A percentile compares a stretch with the other conserved stretches of the same genome.
Evolutionary conservation across 2,113 vertebrate species (phyloP).

Genomic region (Tetrax tetrax): DNA sequence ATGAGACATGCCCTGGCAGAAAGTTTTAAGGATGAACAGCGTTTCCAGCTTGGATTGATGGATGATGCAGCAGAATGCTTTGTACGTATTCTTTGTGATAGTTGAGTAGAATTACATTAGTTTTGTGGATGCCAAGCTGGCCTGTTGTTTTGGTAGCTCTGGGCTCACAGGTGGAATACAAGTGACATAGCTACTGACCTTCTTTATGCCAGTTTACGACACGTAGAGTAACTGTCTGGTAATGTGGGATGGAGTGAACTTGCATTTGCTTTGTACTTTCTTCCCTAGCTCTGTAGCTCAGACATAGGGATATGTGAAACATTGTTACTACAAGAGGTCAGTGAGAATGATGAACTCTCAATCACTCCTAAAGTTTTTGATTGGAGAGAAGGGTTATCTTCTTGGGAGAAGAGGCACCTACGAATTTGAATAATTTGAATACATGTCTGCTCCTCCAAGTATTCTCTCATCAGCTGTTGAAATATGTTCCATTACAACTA

Average conservation of each 20-base stretch:
- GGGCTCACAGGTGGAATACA: not conserved
- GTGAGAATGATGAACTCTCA: not conserved
- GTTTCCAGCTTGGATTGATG: conserved; percentile 98
- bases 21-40: conserved; percentile 96
- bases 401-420: not conserved
- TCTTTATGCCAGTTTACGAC: not conserved
- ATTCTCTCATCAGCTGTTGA: not conserved
- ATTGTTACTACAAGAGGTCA: not conserved
- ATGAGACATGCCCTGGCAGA: conserved; percentile 93
- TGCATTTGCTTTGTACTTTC: not conserved
- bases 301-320: not conserved
- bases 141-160: not conserved
- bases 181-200: not conserved
- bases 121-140: not conserved
- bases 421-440: not conserved
- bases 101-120: rapidly evolving
- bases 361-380: not conserved
- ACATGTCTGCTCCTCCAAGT: not conserved
- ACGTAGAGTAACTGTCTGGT: not conserved
- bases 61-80: conserved; percentile 98
- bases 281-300: not conserved
- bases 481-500: not conserved
- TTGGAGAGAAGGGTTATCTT: not conserved
- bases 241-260: not conserved
- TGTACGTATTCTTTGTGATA: conserved; percentile 77